Evolutionary conservation across 1,140 invertebrate species (phyloP).

Genomic region (Meloidogyne chitwoodi): DNA sequence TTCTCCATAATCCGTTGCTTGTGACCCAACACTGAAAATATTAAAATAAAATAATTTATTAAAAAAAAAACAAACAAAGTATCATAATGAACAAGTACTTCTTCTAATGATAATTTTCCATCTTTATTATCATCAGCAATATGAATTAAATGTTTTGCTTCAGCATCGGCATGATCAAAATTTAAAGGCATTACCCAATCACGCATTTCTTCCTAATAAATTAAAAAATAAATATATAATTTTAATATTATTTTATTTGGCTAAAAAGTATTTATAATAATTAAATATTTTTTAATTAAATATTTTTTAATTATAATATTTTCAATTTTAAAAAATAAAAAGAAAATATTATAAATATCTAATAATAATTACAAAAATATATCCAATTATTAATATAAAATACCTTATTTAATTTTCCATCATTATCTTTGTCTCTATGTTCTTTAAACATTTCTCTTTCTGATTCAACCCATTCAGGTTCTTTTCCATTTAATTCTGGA

Average conservation of each 20-base stretch:
- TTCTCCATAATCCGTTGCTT: slow-evolving; percentile 96
- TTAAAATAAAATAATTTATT: not conserved
- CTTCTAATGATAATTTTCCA: slow-evolving; percentile 80
- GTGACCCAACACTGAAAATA: slow-evolving; percentile 69
- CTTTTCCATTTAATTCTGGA: slow-evolving; percentile 68
- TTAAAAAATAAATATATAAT: not conserved
- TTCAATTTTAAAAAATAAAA: too few species aligned
- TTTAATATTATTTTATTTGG: not conserved
- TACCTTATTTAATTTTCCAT: slow-evolving; percentile 78
- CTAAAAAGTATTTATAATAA: too few species aligned
- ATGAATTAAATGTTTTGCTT: slow-evolving; percentile 88
- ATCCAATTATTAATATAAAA: not conserved
- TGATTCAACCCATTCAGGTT: slow-evolving; percentile 91
- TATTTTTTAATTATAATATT: too few species aligned
- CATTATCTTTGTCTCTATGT: slow-evolving; percentile 76
- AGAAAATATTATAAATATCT: too few species aligned
- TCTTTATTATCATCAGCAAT: slow-evolving; percentile 86
- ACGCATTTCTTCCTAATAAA: slow-evolving; percentile 69
- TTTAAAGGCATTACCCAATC: slow-evolving; percentile 91
- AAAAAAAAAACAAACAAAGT: slow-evolving; percentile 73
- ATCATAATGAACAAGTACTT: slow-evolving; percentile 91
- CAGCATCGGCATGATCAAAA: slow-evolving; percentile 91
- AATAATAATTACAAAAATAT: too few species aligned
- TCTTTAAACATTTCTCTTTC: slow-evolving; percentile 85
- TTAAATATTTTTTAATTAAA: too few species aligned